Evolutionary conservation across 2,113 vertebrate genomes (phyloP).

Genomic region (Phainopepla nitens): DNA sequence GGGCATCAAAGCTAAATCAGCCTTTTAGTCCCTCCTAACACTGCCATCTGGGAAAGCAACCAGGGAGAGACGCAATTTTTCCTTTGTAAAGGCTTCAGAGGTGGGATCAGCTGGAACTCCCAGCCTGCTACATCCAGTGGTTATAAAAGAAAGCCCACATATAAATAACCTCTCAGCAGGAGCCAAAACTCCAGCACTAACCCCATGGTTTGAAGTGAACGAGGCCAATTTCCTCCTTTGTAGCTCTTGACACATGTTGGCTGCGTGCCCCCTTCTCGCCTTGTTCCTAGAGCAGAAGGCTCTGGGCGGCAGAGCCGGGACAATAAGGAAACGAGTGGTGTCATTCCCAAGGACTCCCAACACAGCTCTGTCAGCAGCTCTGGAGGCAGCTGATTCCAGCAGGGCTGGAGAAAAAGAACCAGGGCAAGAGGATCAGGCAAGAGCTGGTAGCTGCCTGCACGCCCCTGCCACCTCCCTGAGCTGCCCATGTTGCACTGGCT

Average conservation of each 20-base stretch:
- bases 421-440: background rate
- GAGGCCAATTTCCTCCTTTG: constrained; percentile 78
- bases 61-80: constrained; percentile 7
- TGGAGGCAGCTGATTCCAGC: constrained; percentile 61
- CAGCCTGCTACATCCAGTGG: constrained; percentile 12
- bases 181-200: constrained; percentile 73
- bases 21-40: background rate
- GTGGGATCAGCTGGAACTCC: constrained; percentile 23
- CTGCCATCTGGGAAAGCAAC: constrained; percentile 35
- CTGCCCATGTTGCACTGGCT: background rate
- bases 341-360: constrained; percentile 70
- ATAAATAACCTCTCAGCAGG: constrained; percentile 75
- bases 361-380: constrained; percentile 71
- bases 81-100: background rate
- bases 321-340: constrained; percentile 68
- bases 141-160: constrained; percentile 39
- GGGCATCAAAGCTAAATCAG: constrained; percentile 20
- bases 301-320: constrained; percentile 50
- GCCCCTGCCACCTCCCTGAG: background rate
- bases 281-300: constrained; percentile 70
- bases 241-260: constrained; percentile 74
- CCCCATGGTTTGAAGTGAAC: constrained; percentile 69
- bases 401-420: constrained; percentile 47
- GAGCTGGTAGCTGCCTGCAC: constrained; percentile 30
- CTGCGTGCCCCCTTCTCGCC: constrained; percentile 60